phyloP scores from a whole-genome alignment of 2,888 invertebrate genomes.

The Silvanus unidentatus region DNA sequence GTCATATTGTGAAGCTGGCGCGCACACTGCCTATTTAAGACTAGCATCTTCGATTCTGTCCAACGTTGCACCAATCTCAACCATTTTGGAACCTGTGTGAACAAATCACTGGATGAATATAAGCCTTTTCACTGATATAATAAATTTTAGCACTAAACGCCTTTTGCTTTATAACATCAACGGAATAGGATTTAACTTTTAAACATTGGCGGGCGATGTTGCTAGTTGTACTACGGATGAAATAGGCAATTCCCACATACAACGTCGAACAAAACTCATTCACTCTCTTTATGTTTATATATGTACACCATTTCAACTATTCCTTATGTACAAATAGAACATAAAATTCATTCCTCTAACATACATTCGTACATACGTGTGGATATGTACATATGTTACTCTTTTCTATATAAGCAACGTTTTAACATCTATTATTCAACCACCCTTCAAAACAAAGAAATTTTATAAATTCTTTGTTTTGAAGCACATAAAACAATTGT shows the following conservation, averaged over 20 bases:
- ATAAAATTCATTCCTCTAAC: conserved; percentile 1
- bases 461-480: too few relatives aligned
- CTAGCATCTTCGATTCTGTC: conserved; percentile 37
- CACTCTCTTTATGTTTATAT: conserved; percentile 7
- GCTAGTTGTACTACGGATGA: conserved; percentile 26
- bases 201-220: conserved; percentile 22
- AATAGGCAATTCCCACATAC: conserved; percentile 8
- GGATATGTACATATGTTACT: too few relatives aligned
- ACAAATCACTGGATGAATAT: conserved; percentile 30
- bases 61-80: conserved; percentile 37
- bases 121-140: conserved; percentile 24
- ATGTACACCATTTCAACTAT: conserved; percentile 11
- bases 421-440: too few relatives aligned
- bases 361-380: too few relatives aligned
- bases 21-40: conserved; percentile 39
- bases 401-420: too few relatives aligned
- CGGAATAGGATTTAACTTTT: conserved; percentile 28
- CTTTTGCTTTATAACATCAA: conserved; percentile 24
- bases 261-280: conserved; percentile 7
- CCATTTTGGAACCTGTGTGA: conserved; percentile 42
- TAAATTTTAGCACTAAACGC: conserved; percentile 26
- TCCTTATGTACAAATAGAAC: not conserved
- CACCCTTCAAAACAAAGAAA: too few relatives aligned
- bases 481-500: too few relatives aligned
- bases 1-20: conserved; percentile 36